phyloP scores from a whole-genome alignment of 2,797 vertebrate species.

The Pseudochirops corinnae region DNA sequence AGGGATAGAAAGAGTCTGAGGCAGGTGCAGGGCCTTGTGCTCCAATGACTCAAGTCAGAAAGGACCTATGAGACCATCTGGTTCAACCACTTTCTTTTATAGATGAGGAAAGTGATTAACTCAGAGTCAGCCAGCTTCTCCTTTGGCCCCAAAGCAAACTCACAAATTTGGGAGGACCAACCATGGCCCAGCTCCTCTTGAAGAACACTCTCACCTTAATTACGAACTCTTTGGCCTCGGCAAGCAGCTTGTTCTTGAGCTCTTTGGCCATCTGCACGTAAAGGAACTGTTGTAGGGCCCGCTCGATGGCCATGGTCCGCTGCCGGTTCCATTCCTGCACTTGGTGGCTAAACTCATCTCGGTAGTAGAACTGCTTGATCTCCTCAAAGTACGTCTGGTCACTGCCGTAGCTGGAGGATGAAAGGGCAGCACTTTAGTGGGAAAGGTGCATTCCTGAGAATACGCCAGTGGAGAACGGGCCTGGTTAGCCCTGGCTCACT shows the following conservation, averaged over 20 bases:
- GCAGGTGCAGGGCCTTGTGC: not conserved
- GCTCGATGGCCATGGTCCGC: slow-evolving; percentile 96
- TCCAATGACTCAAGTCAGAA: not conserved
- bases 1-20: not conserved
- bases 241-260: slow-evolving; percentile 94
- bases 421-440: slow-evolving; percentile 1
- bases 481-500: not conserved
- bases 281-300: slow-evolving; percentile 95
- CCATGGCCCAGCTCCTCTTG: not conserved
- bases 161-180: not conserved
- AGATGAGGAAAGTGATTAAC: not conserved
- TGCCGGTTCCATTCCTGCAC: slow-evolving; percentile 99
- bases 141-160: not conserved
- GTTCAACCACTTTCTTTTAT: not conserved
- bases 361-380: slow-evolving; percentile 99
- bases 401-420: slow-evolving; percentile 86
- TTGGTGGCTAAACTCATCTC: slow-evolving; percentile 99
- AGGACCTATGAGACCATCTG: not conserved
- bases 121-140: not conserved
- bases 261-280: slow-evolving; percentile 99
- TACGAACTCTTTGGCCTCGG: slow-evolving; percentile 97
- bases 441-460: slow-evolving; percentile 8
- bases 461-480: not conserved
- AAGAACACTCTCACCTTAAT: slow-evolving; percentile 89
- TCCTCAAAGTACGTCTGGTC: slow-evolving; percentile 99